A percentile compares a stretch with the other conserved stretches of the same genome.
These are phyloP conservation scores for Axea sp. DNA, from an alignment of 2,888 invertebrate species.

Conservation along the genomic window DNA sequence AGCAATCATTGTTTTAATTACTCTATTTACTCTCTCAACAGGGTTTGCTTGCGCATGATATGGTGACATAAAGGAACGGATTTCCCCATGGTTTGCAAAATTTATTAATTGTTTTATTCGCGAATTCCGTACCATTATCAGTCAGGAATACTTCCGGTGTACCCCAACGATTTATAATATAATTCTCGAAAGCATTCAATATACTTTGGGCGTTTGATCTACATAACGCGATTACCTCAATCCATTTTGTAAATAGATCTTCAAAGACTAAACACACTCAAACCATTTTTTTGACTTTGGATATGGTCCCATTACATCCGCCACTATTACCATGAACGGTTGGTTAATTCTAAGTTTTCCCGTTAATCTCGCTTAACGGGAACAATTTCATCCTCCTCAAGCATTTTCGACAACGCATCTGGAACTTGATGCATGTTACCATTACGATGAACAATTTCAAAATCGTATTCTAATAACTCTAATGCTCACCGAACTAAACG, in stretches of 20 bases:
- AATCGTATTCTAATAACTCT: too few species aligned
- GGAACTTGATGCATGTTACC: too few species aligned
- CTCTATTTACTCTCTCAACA: too few species aligned
- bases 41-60: slow-evolving; percentile 49
- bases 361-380: slow-evolving; percentile 63
- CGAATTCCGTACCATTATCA: too few species aligned
- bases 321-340: slow-evolving; percentile 59
- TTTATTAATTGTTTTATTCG: slow-evolving; percentile 3
- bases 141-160: too few species aligned
- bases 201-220: slow-evolving; percentile 22
- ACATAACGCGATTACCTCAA: slow-evolving; percentile 5
- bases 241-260: slow-evolving; percentile 31
- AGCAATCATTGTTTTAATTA: too few species aligned
- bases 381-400: too few species aligned
- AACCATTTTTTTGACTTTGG: slow-evolving; percentile 36
- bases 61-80: slow-evolving; percentile 16
- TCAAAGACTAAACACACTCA: slow-evolving; percentile 6
- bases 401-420: too few species aligned
- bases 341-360: slow-evolving; percentile 37
- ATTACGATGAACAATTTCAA: too few species aligned
- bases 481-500: too few species aligned
- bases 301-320: slow-evolving; percentile 67
- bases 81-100: slow-evolving; percentile 6
- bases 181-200: slow-evolving; percentile 13
- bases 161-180: slow-evolving; percentile 46